Conservation (phyloP, 2,797 vertebrate genomes). For the Bufotes viridis region DNA sequence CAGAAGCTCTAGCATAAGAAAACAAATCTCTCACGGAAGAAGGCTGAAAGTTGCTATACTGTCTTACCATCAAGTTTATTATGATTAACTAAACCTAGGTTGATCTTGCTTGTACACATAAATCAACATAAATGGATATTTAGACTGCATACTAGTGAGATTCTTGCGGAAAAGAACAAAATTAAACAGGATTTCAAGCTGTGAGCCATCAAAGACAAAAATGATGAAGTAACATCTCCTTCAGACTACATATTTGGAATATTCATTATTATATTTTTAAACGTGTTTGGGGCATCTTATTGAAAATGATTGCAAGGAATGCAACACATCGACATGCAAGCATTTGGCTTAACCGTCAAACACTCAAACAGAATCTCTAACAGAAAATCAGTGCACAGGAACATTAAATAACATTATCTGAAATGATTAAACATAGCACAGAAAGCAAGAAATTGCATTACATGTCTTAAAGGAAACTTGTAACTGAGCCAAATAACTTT, state of each 20-base stretch:
- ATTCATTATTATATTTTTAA: conserved; percentile 68
- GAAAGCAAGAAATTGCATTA: not conserved
- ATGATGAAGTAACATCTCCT: conserved; percentile 64
- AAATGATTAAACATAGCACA: not conserved
- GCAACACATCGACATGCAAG: conserved; percentile 7
- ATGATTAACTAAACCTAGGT: conserved; percentile 66
- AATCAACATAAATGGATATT: conserved; percentile 68
- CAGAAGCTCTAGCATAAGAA: conserved; percentile 18
- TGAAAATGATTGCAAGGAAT: conserved; percentile 50
- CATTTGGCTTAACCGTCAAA: conserved; percentile 62
- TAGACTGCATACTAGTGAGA: conserved; percentile 65
- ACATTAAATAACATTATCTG: conserved; percentile 9
- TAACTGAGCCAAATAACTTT: not conserved
- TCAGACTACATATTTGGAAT: conserved; percentile 64
- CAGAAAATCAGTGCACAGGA: not conserved
- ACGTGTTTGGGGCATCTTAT: conserved; percentile 60
- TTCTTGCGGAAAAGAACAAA: conserved; percentile 65
- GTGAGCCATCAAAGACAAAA: conserved; percentile 68
- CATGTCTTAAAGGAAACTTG: not conserved
- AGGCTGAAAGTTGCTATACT: conserved; percentile 59
- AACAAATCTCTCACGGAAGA: conserved; percentile 50
- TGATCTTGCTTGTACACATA: conserved; percentile 64
- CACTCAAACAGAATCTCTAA: conserved; percentile 29
- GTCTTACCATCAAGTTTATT: conserved; percentile 67
- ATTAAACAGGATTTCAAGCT: conserved; percentile 67